Evolutionary conservation across 2,888 invertebrate species (phyloP), one percentile per base, ranked within the genome.

Genomic region (Tridacna gigas): DNA sequence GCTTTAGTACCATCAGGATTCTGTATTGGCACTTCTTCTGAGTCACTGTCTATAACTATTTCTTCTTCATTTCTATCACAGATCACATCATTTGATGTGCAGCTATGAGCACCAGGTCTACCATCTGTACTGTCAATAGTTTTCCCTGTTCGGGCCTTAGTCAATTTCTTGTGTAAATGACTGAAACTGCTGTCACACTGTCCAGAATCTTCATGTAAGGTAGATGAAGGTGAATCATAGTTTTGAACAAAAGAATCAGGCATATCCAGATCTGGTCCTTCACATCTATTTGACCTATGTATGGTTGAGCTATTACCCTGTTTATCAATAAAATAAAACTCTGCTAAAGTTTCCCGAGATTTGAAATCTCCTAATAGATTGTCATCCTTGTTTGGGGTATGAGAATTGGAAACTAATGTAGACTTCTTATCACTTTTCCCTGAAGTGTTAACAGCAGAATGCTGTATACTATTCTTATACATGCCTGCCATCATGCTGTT

Each of bases 401-500:
- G 37, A 37, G 37, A 37, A 7, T 37, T 37, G 2, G 37, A 37
- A 37, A 37, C 37, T 37, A 37, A 37, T 37, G 37, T 37, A 37
- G 37, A 37, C 37, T 37, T 37, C 3, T 37, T 37, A 37, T 37
- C 37, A 37, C 37, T 7, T 37, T 7, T 37, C 37, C 7, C 37
- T 4, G 7, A 4, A 37, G 37, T 37, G 37, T 37, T 37, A 37
- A 26, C 22, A 4, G 63, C 37, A 45, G 69, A n/a, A 22, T 48
- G 48, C 26, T 20, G 37, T 61, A 89, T 84, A 26, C 82, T 86
- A 47, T 83, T 89, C 69, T 86, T 90, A 84, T 94, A 94, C 74
- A 94, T 74, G 66, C 89, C 90, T n/a, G 91, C 88, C 91, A 94
- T 91, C 80, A 91, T 89, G 67, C 86, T 91, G 84, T 94, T 94